Evolutionary conservation across 2,888 invertebrate species (phyloP), one percentile per base, ranked within the genome.

Genomic region (Caenorhabditis sp.): DNA sequence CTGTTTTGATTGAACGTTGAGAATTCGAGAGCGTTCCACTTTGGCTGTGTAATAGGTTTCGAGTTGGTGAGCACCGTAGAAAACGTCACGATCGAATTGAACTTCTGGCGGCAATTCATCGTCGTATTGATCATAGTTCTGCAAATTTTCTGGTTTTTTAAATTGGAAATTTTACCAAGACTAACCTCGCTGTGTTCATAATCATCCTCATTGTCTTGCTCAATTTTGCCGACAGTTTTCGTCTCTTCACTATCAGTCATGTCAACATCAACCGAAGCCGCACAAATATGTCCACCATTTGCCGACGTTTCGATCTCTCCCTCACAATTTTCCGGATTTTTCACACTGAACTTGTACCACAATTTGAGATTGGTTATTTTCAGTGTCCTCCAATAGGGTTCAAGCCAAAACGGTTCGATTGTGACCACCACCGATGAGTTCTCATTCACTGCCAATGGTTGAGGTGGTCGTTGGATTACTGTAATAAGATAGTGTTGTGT

Each of bases 381-480:
- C 54, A 86, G 67, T 23, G 76, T 75, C 57, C 74, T 75, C 86
- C 86, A 86, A 61, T 86, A 86, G 23, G 82, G 82, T 64, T 83
- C 83, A 50, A 77, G 65, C 86, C 86, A 86, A 76, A 86, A 86
- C 27, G 81, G 80, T 62, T 86, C 84, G n/a, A 86, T 76, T 1
- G 84, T 86, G 10, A 84, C 83, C 3, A 85, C 69, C 23, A 85
- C 71, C 10, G 76, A 74, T 10, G 69, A 69, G 62, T 81, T 79
- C 58, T 79, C 80, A 60, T 83, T 81, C 10, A 77, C 75, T 14
- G 84, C 84, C 21, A 77, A 50, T 19, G 84, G 82, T 50, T 75
- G 65, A 19, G 84, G 83, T 24, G 85, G 83, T 10, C 79, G 80
- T 77, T 82, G 85, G 31, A 86, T 63, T 51, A 81, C 85, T 85